Evolutionary conservation across 2,113 vertebrate genomes (phyloP).

Genomic region (Nothocercus julius): DNA sequence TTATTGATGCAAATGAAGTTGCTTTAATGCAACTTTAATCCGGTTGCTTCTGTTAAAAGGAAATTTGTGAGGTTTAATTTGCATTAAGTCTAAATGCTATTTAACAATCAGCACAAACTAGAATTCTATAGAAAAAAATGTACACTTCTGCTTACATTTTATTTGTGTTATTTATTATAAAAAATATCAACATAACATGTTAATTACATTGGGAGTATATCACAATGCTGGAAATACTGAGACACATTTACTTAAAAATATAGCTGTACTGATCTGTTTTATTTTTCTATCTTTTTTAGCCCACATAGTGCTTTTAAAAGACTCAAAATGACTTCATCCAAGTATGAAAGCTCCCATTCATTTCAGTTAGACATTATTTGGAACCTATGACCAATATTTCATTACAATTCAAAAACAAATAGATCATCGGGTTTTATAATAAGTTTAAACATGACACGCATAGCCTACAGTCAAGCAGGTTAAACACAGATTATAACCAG

Average conservation of each 20-base stretch:
- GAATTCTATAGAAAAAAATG: background rate
- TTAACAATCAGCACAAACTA: background rate
- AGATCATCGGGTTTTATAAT: background rate
- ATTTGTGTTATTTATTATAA: background rate
- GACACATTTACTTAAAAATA: background rate
- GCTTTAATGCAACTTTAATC: background rate
- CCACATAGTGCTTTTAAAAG: background rate
- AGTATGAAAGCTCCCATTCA: background rate
- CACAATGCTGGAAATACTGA: background rate
- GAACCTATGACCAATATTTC: background rate
- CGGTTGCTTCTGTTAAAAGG: background rate
- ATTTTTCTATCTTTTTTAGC: background rate
- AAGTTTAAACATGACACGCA: background rate
- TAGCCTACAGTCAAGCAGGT: background rate
- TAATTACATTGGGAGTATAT: background rate
- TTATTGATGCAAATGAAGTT: background rate
- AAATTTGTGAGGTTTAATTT: background rate
- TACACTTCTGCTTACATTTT: accelerated
- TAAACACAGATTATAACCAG: background rate
- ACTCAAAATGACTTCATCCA: background rate
- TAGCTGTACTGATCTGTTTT: background rate
- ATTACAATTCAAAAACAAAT: background rate
- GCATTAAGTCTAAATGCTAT: background rate
- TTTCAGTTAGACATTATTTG: background rate
- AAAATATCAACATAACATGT: background rate